A percentile compares a stretch with the other conserved stretches of the same genome.
Conservation (phyloP, 2,888 invertebrate species). For the Nephrocerus scutellatus region DNA sequence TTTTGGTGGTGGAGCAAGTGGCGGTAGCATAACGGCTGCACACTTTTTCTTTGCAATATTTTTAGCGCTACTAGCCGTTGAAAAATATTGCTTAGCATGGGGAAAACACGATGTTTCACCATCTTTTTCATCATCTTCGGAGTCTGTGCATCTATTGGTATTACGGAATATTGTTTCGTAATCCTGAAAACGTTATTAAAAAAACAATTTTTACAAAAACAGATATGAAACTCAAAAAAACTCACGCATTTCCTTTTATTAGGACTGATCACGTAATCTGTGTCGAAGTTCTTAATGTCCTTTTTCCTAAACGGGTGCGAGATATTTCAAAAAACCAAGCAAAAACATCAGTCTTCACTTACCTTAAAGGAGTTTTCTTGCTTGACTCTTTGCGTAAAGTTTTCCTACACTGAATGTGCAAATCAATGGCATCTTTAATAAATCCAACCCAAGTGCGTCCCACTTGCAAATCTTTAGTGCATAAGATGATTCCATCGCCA, state of each 20-base stretch:
- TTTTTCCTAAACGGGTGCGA: slow-evolving; percentile 51
- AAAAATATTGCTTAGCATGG: slow-evolving; percentile 20
- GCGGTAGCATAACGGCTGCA: slow-evolving; percentile 24
- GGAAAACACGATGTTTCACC: slow-evolving; percentile 30
- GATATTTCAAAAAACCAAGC: not conserved
- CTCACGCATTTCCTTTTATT: slow-evolving; percentile 49
- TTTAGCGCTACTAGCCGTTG: not conserved
- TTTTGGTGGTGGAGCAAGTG: slow-evolving; percentile 10
- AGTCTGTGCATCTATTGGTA: slow-evolving; percentile 36
- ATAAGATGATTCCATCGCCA: slow-evolving; percentile 53
- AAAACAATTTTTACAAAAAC: not conserved
- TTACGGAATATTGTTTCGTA: slow-evolving; percentile 44
- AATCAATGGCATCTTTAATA: slow-evolving; percentile 52
- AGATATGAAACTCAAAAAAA: slow-evolving; percentile 4
- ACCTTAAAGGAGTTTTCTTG: slow-evolving; percentile 53
- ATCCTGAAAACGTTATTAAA: slow-evolving; percentile 30
- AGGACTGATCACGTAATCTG: slow-evolving; percentile 51
- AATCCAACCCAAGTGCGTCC: slow-evolving; percentile 54
- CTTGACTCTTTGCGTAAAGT: slow-evolving; percentile 60
- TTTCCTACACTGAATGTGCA: slow-evolving; percentile 53
- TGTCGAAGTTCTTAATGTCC: slow-evolving; percentile 51
- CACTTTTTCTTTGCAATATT: slow-evolving; percentile 23
- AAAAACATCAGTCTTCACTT: slow-evolving; percentile 2
- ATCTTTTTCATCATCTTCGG: slow-evolving; percentile 35
- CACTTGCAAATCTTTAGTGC: slow-evolving; percentile 51